A percentile compares a stretch with the other conserved stretches of the same genome.
Conservation (phyloP, 2,888 invertebrate species). For the Osmoderma eremita region DNA sequence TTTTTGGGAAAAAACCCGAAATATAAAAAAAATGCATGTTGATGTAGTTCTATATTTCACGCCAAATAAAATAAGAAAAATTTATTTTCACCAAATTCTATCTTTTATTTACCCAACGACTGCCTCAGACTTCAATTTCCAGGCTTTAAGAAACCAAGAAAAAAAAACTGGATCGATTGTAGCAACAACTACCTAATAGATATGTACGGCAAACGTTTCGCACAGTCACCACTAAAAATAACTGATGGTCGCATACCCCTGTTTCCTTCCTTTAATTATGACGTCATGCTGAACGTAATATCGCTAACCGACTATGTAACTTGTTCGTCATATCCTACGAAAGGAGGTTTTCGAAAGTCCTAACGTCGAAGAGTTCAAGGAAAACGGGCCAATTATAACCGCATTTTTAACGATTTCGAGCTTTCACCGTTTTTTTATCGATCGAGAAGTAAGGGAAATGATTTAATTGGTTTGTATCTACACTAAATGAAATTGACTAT, state of each 20-base stretch:
- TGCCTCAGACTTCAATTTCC: background rate
- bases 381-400: background rate
- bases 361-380: background rate
- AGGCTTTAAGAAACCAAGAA: background rate
- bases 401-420: no score
- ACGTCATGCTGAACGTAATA: constrained; percentile 15
- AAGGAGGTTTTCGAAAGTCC: background rate
- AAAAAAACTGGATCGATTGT: background rate
- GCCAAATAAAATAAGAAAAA: constrained; percentile 23
- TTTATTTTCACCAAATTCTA: constrained; percentile 28
- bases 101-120: background rate
- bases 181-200: background rate
- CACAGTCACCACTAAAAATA: background rate
- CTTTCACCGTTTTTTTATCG: no score
- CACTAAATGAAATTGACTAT: no score
- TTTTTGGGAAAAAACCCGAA: background rate
- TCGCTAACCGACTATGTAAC: background rate
- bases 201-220: background rate
- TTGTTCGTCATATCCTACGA: background rate
- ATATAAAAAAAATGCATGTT: no score
- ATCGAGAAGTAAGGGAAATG: no score
- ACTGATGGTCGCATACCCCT: background rate
- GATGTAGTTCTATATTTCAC: constrained; percentile 36
- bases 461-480: no score
- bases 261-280: background rate